A percentile compares a stretch with the other conserved stretches of the same genome.
phyloP scores from a whole-genome alignment of 2,113 vertebrate species.

The Philantomba maxwellii region DNA sequence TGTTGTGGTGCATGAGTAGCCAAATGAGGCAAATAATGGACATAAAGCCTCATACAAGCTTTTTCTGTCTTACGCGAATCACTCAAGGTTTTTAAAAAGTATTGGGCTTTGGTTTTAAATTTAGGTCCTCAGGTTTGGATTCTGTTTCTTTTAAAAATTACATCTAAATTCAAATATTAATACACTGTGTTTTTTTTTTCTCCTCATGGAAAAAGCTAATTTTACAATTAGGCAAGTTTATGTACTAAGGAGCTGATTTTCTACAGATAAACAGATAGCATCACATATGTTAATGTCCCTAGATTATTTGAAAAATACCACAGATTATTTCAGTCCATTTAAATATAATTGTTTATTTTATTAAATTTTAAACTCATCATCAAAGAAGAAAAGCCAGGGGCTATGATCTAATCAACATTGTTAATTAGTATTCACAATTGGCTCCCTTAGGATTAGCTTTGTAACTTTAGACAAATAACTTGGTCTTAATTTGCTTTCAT shows the following conservation, averaged over 20 bases:
- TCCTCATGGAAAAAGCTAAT: neutral
- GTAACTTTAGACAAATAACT: neutral
- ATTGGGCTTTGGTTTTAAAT: neutral
- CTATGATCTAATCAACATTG: neutral
- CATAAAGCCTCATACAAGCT: neutral
- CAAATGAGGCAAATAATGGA: neutral
- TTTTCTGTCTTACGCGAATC: neutral
- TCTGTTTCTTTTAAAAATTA: slow-evolving; percentile 13
- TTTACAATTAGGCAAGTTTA: neutral
- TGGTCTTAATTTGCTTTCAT: slow-evolving; percentile 10
- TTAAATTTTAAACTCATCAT: slow-evolving; percentile 20
- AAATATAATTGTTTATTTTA: neutral
- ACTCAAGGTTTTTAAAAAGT: neutral
- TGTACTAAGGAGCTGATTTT: neutral
- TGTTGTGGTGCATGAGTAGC: neutral
- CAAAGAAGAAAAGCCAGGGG: neutral
- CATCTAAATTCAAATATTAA: neutral
- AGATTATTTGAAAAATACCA: neutral
- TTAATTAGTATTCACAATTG: neutral
- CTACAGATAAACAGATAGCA: neutral
- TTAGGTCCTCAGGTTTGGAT: neutral
- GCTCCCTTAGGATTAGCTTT: neutral
- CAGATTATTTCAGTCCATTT: neutral
- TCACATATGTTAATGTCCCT: neutral
- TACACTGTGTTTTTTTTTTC: neutral